phyloP scores from a whole-genome alignment of 2,797 vertebrate species.

The Helostoma temminkii region DNA sequence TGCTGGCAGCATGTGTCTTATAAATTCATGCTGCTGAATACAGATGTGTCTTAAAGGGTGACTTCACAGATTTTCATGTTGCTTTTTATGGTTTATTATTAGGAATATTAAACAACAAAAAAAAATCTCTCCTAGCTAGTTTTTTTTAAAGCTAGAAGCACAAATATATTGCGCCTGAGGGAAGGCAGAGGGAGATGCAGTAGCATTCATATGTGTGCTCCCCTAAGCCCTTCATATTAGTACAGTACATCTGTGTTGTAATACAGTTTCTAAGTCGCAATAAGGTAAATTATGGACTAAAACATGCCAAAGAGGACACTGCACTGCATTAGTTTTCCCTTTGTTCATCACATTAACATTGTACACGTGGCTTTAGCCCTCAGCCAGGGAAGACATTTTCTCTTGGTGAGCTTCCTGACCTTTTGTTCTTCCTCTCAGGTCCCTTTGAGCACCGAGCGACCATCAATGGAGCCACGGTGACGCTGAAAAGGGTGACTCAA shows the following conservation, averaged over 20 bases:
- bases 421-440: conserved; percentile 70
- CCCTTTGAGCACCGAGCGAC: conserved; percentile 87
- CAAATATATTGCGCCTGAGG: no score
- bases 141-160: no score
- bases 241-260: no score
- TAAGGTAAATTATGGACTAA: not conserved
- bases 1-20: no score
- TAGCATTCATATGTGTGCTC: no score
- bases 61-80: no score
- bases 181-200: no score
- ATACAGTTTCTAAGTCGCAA: not conserved
- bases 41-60: no score
- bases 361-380: conserved; percentile 2
- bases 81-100: no score
- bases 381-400: conserved; percentile 22
- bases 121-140: not conserved
- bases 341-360: not conserved
- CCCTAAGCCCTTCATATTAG: no score
- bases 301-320: not conserved
- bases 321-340: not conserved
- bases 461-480: conserved; percentile 90
- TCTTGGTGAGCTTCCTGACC: conserved; percentile 14
- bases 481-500: conserved; percentile 88
- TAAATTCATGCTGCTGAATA: no score
- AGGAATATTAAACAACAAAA: no score